These are phyloP conservation scores for Ceratina australensis DNA, from an alignment of 1,140 invertebrate genomes.

Conservation along the genomic window DNA sequence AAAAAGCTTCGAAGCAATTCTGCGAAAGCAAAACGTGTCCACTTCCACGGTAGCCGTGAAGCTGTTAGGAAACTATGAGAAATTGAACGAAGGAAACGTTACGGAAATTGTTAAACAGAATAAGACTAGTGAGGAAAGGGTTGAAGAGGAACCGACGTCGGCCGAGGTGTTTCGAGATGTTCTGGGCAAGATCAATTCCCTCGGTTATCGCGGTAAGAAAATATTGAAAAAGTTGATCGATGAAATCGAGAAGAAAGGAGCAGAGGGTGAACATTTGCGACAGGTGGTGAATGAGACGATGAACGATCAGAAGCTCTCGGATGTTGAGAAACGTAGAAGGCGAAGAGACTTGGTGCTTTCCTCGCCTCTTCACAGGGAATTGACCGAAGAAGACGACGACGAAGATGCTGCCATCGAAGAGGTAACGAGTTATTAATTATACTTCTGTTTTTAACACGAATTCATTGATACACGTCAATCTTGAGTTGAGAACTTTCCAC, in stretches of 20 bases:
- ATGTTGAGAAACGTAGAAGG: conserved; percentile 48
- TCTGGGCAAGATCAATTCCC: conserved; percentile 79
- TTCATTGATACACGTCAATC: too few relatives aligned
- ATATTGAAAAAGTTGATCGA: conserved; percentile 79
- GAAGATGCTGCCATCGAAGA: conserved; percentile 83
- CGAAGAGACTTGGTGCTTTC: conserved; percentile 73
- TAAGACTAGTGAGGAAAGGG: neutral
- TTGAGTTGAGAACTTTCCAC: neutral
- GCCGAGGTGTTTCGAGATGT: conserved; percentile 82
- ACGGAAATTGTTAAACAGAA: too few relatives aligned
- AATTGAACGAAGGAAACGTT: neutral
- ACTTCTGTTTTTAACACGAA: too few relatives aligned
- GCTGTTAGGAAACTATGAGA: neutral
- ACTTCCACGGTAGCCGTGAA: neutral
- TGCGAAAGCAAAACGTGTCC: neutral
- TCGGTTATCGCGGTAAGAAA: conserved; percentile 80
- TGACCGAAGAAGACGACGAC: conserved; percentile 82
- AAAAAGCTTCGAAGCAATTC: neutral
- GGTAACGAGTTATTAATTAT: conserved; percentile 68
- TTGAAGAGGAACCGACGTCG: conserved; percentile 66
- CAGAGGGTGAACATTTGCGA: conserved; percentile 46
- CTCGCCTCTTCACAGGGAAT: conserved; percentile 73
- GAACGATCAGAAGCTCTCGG: conserved; percentile 47
- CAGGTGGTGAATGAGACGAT: conserved; percentile 59
- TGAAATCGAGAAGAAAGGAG: conserved; percentile 65